These are phyloP conservation scores for Cristatella mucedo DNA, from an alignment of 2,888 invertebrate species.

Conservation along the genomic window DNA sequence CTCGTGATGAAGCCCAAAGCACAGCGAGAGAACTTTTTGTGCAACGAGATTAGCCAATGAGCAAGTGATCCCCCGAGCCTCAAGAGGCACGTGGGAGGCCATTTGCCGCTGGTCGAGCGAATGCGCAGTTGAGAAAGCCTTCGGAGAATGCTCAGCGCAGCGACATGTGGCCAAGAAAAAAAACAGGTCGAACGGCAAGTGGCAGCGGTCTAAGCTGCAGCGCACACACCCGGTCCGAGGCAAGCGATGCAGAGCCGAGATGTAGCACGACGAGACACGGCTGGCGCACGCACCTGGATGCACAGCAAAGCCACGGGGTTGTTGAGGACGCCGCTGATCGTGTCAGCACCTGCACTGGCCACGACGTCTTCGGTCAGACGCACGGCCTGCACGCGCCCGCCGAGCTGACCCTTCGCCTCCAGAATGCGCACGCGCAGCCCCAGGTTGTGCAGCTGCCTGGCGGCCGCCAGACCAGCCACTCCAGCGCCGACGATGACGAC, in stretches of 20 bases:
- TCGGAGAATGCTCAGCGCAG: too few species aligned
- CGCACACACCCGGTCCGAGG: background rate
- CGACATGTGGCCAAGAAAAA: too few species aligned
- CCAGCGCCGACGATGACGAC: slow-evolving; percentile 42
- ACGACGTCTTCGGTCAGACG: slow-evolving; percentile 11
- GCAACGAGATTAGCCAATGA: too few species aligned
- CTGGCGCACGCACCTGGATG: slow-evolving; percentile 32
- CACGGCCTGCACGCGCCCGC: slow-evolving; percentile 40
- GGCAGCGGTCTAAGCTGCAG: background rate
- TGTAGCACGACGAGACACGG: background rate
- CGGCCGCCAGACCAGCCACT: slow-evolving; percentile 40
- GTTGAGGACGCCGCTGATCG: slow-evolving; percentile 41
- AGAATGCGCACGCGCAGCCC: slow-evolving; percentile 39
- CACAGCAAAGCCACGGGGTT: slow-evolving; percentile 41
- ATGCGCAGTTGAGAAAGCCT: too few species aligned
- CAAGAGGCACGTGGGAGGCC: too few species aligned
- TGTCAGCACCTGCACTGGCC: slow-evolving; percentile 31
- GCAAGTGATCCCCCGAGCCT: too few species aligned
- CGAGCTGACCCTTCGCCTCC: slow-evolving; percentile 37
- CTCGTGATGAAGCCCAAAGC: too few species aligned
- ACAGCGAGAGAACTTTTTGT: too few species aligned
- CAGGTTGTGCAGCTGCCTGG: slow-evolving; percentile 37
- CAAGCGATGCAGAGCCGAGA: background rate
- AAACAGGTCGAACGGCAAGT: background rate
- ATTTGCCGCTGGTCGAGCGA: too few species aligned